These are phyloP conservation scores for Coilia nasus DNA, from an alignment of 2,797 vertebrate species.

Conservation along the genomic window DNA sequence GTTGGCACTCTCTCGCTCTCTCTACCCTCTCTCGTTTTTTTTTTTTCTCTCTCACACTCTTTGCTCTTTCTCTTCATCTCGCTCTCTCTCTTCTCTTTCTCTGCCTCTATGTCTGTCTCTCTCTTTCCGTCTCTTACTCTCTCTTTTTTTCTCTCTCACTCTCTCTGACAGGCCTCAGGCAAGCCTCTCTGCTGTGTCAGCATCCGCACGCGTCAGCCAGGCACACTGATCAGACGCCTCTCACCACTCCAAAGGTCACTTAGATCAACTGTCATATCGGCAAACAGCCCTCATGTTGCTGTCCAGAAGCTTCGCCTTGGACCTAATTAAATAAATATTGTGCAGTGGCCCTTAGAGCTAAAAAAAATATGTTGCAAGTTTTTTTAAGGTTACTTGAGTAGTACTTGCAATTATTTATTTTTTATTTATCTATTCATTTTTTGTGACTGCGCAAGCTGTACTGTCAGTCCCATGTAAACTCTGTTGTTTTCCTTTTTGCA, in stretches of 20 bases:
- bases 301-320: background rate
- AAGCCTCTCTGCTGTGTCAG: slow-evolving; percentile 47
- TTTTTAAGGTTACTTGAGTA: background rate
- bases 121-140: too few species aligned
- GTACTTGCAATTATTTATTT: too few species aligned
- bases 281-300: background rate
- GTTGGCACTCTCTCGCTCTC: too few species aligned
- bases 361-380: background rate
- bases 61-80: too few species aligned
- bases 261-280: slow-evolving; percentile 46
- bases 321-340: slow-evolving; percentile 6
- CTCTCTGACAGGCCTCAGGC: slow-evolving; percentile 19
- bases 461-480: too few species aligned
- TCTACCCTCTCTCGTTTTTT: too few species aligned
- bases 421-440: background rate
- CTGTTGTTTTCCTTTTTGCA: background rate
- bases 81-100: too few species aligned
- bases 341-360: background rate
- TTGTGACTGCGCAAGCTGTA: background rate
- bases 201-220: slow-evolving; percentile 23
- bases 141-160: too few species aligned
- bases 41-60: too few species aligned
- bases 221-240: slow-evolving; percentile 44
- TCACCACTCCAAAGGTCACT: slow-evolving; percentile 48
- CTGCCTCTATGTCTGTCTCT: too few species aligned